phyloP scores from a whole-genome alignment of 2,797 vertebrate genomes.

The Astyanax mexicanus region DNA sequence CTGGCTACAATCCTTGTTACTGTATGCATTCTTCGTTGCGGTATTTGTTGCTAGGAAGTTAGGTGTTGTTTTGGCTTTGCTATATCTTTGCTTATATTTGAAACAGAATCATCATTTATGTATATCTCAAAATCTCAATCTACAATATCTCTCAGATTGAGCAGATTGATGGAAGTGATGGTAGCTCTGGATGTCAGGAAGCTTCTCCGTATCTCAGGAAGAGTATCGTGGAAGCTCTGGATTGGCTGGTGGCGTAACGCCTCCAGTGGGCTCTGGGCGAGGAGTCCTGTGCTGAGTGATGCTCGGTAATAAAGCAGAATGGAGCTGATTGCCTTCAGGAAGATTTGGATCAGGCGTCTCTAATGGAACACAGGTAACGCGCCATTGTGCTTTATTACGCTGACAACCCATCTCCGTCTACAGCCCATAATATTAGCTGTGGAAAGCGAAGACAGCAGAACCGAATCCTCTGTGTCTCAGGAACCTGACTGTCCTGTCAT shows the following conservation, averaged over 20 bases:
- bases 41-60: too few relatives aligned
- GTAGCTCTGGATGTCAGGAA: background rate
- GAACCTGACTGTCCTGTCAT: slow-evolving; percentile 28
- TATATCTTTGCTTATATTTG: too few relatives aligned
- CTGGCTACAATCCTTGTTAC: too few relatives aligned
- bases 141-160: too few relatives aligned
- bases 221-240: background rate
- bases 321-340: slow-evolving; percentile 43
- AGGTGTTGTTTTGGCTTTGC: too few relatives aligned
- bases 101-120: too few relatives aligned
- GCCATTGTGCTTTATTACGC: slow-evolving; percentile 53
- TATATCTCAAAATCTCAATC: too few relatives aligned
- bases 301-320: slow-evolving; percentile 23
- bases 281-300: background rate
- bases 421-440: slow-evolving; percentile 29
- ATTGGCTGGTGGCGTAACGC: too few relatives aligned
- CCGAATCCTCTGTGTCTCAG: slow-evolving; percentile 43
- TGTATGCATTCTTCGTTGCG: too few relatives aligned
- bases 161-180: background rate
- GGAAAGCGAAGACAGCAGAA: slow-evolving; percentile 39
- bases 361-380: slow-evolving; percentile 56
- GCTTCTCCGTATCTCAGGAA: background rate
- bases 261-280: background rate
- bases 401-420: slow-evolving; percentile 39
- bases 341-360: slow-evolving; percentile 47